These are phyloP conservation scores for Lycodopsis pacificus DNA, from an alignment of 2,797 vertebrate genomes.

Conservation along the genomic window DNA sequence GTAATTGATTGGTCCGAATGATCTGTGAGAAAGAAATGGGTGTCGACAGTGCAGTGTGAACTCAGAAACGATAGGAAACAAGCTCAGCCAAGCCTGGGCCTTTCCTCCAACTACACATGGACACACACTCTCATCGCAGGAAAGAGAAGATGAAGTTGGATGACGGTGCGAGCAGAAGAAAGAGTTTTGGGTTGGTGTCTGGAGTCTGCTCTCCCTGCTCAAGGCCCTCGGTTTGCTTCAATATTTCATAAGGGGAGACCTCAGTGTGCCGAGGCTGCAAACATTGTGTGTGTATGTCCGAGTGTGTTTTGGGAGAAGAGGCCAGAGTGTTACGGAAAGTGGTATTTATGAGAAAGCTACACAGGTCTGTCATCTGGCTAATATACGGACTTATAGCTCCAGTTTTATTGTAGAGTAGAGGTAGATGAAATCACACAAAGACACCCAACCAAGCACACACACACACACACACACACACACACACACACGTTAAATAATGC, in stretches of 20 bases:
- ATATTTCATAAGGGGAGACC: constrained; percentile 66
- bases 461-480: constrained; percentile 22
- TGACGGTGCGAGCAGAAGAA: constrained; percentile 10
- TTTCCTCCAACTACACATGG: not conserved
- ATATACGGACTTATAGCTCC: constrained; percentile 56
- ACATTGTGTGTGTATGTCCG: not conserved
- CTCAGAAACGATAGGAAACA: not conserved
- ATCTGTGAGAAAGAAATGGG: constrained; percentile 16
- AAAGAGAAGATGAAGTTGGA: constrained; percentile 8
- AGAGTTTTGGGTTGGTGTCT: constrained; percentile 33
- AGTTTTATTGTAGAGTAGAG: constrained; percentile 27
- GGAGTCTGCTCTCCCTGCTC: constrained; percentile 44
- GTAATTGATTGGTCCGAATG: constrained; percentile 50
- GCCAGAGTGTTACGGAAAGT: constrained; percentile 38
- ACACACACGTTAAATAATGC: constrained; percentile 73
- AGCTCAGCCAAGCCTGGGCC: not conserved
- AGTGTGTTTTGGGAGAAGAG: constrained; percentile 19
- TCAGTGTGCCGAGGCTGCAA: constrained; percentile 26
- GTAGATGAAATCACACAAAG: constrained; percentile 23
- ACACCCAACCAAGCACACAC: constrained; percentile 19
- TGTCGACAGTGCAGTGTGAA: constrained; percentile 18
- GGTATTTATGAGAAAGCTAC: constrained; percentile 71
- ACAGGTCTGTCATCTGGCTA: constrained; percentile 54
- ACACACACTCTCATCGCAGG: not conserved
- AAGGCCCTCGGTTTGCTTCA: constrained; percentile 58